A percentile compares a stretch with the other conserved stretches of the same genome.
These are phyloP conservation scores for Hydrolagus colliei DNA, from an alignment of 2,797 vertebrate species.

Conservation along the genomic window DNA sequence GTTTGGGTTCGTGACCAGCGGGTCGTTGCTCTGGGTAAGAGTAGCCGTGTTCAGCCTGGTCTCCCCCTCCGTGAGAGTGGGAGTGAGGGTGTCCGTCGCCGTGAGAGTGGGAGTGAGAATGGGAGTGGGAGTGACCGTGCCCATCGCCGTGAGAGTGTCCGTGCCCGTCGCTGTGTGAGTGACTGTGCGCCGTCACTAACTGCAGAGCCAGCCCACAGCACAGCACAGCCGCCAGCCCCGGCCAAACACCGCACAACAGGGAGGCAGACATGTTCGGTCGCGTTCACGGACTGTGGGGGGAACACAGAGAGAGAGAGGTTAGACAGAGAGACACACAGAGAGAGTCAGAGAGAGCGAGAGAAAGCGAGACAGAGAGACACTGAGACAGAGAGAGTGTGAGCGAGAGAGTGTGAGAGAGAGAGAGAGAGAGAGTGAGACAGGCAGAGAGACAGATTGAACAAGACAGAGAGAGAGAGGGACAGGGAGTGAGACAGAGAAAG, in stretches of 20 bases:
- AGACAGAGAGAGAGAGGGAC: no score
- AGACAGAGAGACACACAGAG: no score
- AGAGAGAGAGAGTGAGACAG: no score
- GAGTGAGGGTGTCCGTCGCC: slow-evolving; percentile 45
- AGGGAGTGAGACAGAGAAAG: no score
- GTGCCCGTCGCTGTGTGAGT: background rate
- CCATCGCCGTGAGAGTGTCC: slow-evolving; percentile 39
- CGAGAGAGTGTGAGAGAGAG: no score
- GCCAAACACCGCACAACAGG: no score
- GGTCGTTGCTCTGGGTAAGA: slow-evolving; percentile 39
- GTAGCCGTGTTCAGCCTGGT: slow-evolving; percentile 19
- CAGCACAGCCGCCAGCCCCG: background rate
- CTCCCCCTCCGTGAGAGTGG: slow-evolving; percentile 37
- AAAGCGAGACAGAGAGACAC: background rate
- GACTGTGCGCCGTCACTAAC: background rate
- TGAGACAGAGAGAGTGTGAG: no score
- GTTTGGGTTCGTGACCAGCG: background rate
- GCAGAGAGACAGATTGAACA: no score
- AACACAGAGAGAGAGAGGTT: no score
- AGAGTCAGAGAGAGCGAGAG: background rate
- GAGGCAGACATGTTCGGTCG: background rate
- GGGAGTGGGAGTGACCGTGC: slow-evolving; percentile 37
- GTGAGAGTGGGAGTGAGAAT: slow-evolving; percentile 53
- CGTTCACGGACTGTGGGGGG: background rate
- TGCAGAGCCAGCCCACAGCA: background rate